Evolutionary conservation across 2,888 invertebrate genomes (phyloP), one percentile per base, ranked within the genome.

Genomic region (Thera obeliscata): DNA sequence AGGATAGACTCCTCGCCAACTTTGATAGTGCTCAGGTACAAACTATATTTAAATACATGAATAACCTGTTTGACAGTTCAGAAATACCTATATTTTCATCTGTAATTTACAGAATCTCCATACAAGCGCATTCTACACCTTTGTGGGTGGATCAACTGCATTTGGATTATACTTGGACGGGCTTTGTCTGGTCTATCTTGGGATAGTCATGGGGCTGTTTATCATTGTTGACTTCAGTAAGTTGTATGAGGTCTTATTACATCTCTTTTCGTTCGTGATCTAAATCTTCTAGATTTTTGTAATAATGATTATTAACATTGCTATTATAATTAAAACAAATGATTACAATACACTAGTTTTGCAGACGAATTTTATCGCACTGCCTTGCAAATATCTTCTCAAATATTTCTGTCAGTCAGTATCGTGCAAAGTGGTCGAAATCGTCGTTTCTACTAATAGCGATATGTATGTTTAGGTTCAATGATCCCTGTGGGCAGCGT

Each of bases 161-260:
- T 95, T 98, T 70, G 97, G 97, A 2, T 87, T 97, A 38, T 95
- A 96, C 83, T 88, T 98, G 71, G 98, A 98, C 80, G 90, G 95
- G 67, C 84, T 97, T 8, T 96, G 96, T 74, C 94, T 96, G 8
- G 70, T 94, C 1, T 97, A 97, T 80, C 93, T 97, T 8, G 94
- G 94, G 0, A 81, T 94, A 1, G 94, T 97, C 2, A 94, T 96
- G 38, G 94, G 95, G 65, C 94, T 95, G 56, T 96, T 96, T 79
- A 90, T 96, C n/a, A 63, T 95, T 0, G 77, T 95, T 41, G 93
- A 94, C 75, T 90, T 94, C 71, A 93, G 96, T 96, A 87, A 91
- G 94, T 83, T 46, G 43, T 7, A 46, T 46, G 9, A 22, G 22
- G 22, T 22, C 22, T 22, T 22, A 22, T 22, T 22, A 22, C 22